A percentile compares a stretch with the other conserved stretches of the same genome.
Evolutionary conservation across 2,888 invertebrate genomes (phyloP).

Genomic region (Therioaphis trifolii): DNA sequence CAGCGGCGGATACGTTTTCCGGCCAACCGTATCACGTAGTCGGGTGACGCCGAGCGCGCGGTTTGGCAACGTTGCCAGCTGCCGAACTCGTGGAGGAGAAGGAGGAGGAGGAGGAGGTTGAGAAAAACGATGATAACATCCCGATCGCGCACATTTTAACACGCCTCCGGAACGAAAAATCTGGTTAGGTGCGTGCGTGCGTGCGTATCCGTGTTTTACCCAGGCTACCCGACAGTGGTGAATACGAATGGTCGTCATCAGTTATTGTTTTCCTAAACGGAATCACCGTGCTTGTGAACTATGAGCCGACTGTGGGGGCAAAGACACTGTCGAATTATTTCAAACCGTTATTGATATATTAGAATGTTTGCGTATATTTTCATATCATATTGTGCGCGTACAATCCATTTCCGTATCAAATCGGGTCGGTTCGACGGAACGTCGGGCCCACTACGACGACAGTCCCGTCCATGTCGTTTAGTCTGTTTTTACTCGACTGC

Average conservation of each 20-base stretch:
- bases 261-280: too few relatives aligned
- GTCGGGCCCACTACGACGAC: not conserved
- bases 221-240: not conserved
- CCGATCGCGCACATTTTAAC: conserved; percentile 44
- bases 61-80: conserved; percentile 59
- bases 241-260: too few relatives aligned
- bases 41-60: conserved; percentile 41
- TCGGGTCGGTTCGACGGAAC: not conserved
- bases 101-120: conserved; percentile 31
- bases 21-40: conserved; percentile 28
- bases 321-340: not conserved
- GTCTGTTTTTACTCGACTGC: too few relatives aligned
- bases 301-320: not conserved
- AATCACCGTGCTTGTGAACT: too few relatives aligned
- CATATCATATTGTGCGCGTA: not conserved
- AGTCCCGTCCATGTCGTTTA: too few relatives aligned
- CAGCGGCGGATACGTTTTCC: conserved; percentile 42
- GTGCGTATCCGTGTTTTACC: conserved; percentile 8
- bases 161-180: conserved; percentile 28
- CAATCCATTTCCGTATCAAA: conserved; percentile 3
- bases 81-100: conserved; percentile 48
- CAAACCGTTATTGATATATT: not conserved
- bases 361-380: not conserved
- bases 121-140: conserved; percentile 60
- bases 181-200: not conserved